Percentiles rank a stretch among this genome's conserved stretches.
These are phyloP conservation scores for Oreochromis aureus DNA, from an alignment of 2,113 vertebrate genomes.

Conservation along the genomic window DNA sequence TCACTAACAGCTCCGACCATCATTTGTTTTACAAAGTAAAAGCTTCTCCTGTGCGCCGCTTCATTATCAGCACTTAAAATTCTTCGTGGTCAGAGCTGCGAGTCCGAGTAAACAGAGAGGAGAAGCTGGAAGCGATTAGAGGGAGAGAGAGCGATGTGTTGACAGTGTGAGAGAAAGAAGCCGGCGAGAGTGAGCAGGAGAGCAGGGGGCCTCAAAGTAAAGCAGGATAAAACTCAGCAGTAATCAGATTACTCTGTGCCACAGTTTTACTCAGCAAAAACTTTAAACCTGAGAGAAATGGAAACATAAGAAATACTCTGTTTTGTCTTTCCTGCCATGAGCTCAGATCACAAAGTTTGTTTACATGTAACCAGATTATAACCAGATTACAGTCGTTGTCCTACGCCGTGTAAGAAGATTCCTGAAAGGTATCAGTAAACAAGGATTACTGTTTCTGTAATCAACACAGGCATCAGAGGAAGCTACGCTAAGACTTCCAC, in stretches of 20 bases:
- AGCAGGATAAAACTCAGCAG: not conserved
- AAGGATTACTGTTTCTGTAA: not conserved
- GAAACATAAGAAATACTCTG: not conserved
- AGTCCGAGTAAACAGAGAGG: not conserved
- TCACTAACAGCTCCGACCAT: not conserved
- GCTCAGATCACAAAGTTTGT: not conserved
- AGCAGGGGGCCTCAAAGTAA: not conserved
- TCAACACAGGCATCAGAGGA: accelerated
- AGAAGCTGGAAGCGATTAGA: not conserved
- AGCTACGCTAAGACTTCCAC: not conserved
- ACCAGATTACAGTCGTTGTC: not conserved
- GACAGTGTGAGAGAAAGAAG: not conserved
- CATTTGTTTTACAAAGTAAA: not conserved
- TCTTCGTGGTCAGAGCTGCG: not conserved
- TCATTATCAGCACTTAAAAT: not conserved
- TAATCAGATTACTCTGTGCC: not conserved
- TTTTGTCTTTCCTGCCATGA: not conserved
- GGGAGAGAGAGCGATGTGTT: not conserved
- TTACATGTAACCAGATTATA: not conserved
- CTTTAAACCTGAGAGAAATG: not conserved
- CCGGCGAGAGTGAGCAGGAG: not conserved
- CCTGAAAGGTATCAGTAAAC: not conserved
- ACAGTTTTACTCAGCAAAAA: not conserved
- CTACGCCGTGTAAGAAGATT: accelerated
- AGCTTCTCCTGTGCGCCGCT: not conserved